phyloP scores from a whole-genome alignment of 1,140 invertebrate species.

The Aphis craccivora region DNA sequence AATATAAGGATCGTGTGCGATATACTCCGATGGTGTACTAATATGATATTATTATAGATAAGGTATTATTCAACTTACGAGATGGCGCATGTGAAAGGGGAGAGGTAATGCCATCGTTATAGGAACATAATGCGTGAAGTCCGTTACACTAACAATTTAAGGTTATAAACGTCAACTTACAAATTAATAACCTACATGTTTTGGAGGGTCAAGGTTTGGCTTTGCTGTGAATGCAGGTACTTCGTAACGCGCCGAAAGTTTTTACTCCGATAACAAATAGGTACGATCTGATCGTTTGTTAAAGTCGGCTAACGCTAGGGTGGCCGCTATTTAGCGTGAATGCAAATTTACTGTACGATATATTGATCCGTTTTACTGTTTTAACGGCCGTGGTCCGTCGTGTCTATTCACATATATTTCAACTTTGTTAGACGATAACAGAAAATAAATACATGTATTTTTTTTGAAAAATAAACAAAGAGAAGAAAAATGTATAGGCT shows the following conservation, averaged over 20 bases:
- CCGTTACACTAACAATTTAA: background rate
- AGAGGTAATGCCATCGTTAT: background rate
- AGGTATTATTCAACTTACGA: background rate
- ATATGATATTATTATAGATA: background rate
- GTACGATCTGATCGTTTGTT: background rate
- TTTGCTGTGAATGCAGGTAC: background rate
- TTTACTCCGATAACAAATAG: background rate
- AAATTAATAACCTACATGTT: background rate
- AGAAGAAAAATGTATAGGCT: too few relatives aligned
- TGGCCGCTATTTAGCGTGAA: background rate
- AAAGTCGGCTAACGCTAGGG: too few relatives aligned
- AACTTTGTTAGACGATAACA: background rate
- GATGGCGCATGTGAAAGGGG: background rate
- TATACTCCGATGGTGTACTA: background rate
- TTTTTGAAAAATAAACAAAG: background rate
- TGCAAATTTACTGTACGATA: slow-evolving; percentile 3
- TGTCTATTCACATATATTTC: background rate
- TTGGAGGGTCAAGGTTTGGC: background rate
- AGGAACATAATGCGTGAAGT: background rate
- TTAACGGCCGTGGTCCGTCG: background rate
- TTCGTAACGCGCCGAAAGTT: background rate
- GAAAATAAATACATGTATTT: background rate
- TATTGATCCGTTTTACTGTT: background rate
- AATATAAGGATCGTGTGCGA: background rate
- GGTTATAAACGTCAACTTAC: background rate